Base-by-base conservation (phyloP, 2,113 vertebrate genomes). In the Colistium nudipinnis region DNA sequence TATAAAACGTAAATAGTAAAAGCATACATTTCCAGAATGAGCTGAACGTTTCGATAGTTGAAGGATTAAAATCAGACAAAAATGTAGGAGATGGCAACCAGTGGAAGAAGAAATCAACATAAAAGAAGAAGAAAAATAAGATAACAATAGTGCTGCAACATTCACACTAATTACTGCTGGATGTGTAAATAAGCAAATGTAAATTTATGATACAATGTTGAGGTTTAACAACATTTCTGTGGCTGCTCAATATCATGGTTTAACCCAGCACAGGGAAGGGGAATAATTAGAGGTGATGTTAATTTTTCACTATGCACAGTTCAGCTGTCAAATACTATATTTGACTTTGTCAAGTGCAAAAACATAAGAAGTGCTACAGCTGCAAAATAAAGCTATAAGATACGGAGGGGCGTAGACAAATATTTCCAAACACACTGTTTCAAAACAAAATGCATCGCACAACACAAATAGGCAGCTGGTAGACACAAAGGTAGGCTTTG, bases 301-400 rank as follows among this genome's bases (percentile, higher is more conserved):
- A 5, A 6, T 43, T 8, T 19, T 49, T 76, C 16, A 41, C 62
- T 45, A 20, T 57, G 0, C 62, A 45, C 44, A 35, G 31, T 36
- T 82, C 52, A 89, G 93, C 91, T 89, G 92, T 93, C 92, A 92
- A 91, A 90, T 60, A 48, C 82, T 92, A 92, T 91, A 92, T 93
- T 93, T 22, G 91, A 94, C 92, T 91, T 94, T 94, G 93, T 94
- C 93, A 87, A 91, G 92, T 93, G 91, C 91, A 93, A 92, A 93
- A 93, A 91, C 90, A 86, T 72, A 59, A 79, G 79, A 88, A 90
- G 89, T 90, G 89, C 87, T 92, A 87, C 78, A 87, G 64, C 72
- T 70, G 72, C 81, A 80, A 86, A 84, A 84, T 78, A 84, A 62
- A 80, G 38, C 75, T 72, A 74, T 4, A 52, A 70, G 36, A 80